phyloP scores from a whole-genome alignment of 2,113 vertebrate species.

The Nannospalax galili region DNA sequence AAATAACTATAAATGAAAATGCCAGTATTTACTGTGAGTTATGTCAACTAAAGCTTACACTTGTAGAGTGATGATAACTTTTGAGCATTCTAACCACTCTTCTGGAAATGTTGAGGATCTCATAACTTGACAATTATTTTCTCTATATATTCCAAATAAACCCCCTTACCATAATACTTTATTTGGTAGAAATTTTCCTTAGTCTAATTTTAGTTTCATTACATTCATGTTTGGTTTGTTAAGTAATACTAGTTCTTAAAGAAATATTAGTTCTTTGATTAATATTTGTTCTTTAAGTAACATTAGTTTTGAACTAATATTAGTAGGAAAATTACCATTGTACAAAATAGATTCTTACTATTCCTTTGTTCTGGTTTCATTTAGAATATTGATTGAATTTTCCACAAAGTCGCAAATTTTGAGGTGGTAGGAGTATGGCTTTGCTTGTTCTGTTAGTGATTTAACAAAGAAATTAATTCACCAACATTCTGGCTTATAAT shows the following conservation, averaged over 20 bases:
- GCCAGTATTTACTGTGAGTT: neutral
- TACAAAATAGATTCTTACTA: neutral
- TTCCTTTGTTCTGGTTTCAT: neutral
- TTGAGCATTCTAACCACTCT: neutral
- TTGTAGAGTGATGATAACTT: neutral
- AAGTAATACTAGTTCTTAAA: neutral
- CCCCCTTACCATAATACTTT: neutral
- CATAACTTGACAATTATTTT: neutral
- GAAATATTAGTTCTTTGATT: neutral
- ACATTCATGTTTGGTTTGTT: neutral
- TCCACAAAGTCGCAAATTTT: neutral
- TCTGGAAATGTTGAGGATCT: neutral
- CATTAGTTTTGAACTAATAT: neutral
- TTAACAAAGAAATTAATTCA: neutral
- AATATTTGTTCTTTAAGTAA: neutral
- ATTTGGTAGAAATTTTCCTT: neutral
- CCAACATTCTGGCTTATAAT: neutral
- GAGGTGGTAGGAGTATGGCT: neutral
- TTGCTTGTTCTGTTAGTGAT: neutral
- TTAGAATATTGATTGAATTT: neutral
- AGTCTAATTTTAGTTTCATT: neutral
- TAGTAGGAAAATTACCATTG: neutral
- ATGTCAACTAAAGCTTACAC: neutral
- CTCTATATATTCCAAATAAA: neutral
- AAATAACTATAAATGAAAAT: neutral